phyloP scores from a whole-genome alignment of 2,113 vertebrate genomes.

The Ivindomyrus marchei region DNA sequence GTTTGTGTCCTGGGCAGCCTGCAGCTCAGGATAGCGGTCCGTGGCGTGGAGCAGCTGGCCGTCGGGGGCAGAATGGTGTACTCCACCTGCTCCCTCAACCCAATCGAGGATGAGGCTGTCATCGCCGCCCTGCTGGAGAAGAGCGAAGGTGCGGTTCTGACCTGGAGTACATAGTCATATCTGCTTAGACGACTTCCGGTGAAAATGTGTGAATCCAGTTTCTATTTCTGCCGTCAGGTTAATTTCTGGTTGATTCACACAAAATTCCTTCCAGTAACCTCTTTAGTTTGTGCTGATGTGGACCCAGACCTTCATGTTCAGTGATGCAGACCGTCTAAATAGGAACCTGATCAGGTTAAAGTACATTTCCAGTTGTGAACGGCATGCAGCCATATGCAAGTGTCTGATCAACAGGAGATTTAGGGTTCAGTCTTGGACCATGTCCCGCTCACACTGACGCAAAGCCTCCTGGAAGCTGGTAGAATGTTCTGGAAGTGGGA shows the following conservation, averaged over 20 bases:
- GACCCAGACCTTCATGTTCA: neutral
- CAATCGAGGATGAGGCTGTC: slow-evolving; percentile 91
- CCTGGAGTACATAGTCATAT: neutral
- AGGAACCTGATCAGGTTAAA: neutral
- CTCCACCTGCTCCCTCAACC: slow-evolving; percentile 92
- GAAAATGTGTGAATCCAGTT: neutral
- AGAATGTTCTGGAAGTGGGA: neutral
- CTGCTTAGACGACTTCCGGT: neutral
- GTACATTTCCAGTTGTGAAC: neutral
- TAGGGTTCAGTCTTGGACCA: neutral
- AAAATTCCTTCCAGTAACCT: neutral
- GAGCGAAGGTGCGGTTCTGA: slow-evolving; percentile 73
- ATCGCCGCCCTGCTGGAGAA: slow-evolving; percentile 85
- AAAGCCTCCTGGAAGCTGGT: neutral
- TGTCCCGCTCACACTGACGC: neutral
- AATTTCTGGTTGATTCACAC: neutral
- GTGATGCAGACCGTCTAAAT: neutral
- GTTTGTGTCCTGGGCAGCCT: slow-evolving; percentile 58
- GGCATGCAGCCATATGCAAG: neutral
- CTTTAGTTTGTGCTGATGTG: neutral
- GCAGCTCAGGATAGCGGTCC: slow-evolving; percentile 87
- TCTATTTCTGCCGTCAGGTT: neutral
- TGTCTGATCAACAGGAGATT: neutral
- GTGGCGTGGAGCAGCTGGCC: slow-evolving; percentile 87
- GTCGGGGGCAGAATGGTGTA: slow-evolving; percentile 95